These are phyloP conservation scores for Lapara coniferarum DNA, from an alignment of 2,888 invertebrate genomes.

Conservation along the genomic window DNA sequence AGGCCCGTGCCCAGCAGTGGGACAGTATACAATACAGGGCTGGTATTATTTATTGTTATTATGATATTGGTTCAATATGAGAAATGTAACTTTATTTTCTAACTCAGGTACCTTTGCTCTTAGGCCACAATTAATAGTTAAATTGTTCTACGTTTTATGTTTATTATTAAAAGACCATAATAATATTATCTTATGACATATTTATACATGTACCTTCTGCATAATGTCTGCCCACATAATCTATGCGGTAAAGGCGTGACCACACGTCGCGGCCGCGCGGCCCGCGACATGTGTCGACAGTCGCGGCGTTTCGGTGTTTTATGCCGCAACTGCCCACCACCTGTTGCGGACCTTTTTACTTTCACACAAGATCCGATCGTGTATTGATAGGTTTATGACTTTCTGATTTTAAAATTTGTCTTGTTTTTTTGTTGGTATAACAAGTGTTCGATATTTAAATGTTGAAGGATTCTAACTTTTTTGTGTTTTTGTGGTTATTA, in stretches of 20 bases:
- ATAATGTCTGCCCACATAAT: not conserved
- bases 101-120: no score
- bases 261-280: slow-evolving; percentile 38
- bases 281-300: slow-evolving; percentile 43
- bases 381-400: slow-evolving; percentile 41
- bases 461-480: not conserved
- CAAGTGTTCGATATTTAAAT: slow-evolving; percentile 10
- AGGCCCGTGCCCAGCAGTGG: no score
- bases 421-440: not conserved
- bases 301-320: slow-evolving; percentile 22
- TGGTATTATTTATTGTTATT: no score
- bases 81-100: no score
- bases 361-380: slow-evolving; percentile 30
- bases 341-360: slow-evolving; percentile 45
- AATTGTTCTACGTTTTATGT: no score
- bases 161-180: no score
- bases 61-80: no score
- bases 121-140: no score
- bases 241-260: slow-evolving; percentile 31
- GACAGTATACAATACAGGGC: no score
- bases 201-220: not conserved
- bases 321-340: slow-evolving; percentile 53
- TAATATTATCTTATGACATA: not conserved
- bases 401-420: slow-evolving; percentile 34
- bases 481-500: not conserved